Base-by-base conservation (phyloP, 2,113 vertebrate genomes). In the Tretioscincus oriximinensis region DNA sequence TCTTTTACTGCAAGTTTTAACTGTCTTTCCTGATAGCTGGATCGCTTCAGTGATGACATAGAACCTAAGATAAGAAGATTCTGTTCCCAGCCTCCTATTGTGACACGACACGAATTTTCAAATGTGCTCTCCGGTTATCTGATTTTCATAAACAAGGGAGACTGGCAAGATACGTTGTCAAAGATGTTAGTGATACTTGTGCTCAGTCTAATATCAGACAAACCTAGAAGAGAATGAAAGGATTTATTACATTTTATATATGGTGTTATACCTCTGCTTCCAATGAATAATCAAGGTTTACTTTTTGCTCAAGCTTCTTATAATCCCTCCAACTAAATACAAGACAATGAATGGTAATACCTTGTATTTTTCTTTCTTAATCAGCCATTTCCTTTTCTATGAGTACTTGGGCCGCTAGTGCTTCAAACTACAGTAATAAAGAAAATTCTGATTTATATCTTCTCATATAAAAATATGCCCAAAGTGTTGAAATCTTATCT, bases 311-410 rank as follows among this genome's bases (percentile, higher is more conserved):
- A 80, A 63, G 66, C 29, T 35, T 84, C 16, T 2, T 81, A 26
- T 75, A 45, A 20, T 60, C n/a, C 85, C 35, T 47, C 2, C 71
- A 71, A 7, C 61, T 86, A 74, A 45, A 86, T 83, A 78, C 58
- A 86, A 78, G 87, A 76, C 79, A 84, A 73, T 82, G 66, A n/a
- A 22, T 86, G 79, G 7, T 49, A 67, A 73, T n/a, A 47, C 28
- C 9, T 89, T 84, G 73, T 92, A 87, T 68, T 60, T 86, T 67
- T 79, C 76, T 9, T 67, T 81, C 47, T 58, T 76, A 83, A 81
- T 83, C 84, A 81, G 54, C 41, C 64, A 82, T 85, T 47, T 16
- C 11, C 78, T 89, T 87, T 68, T 18, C 68, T 92, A 88, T 89
- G 51, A 81, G 81, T 4, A 80, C 86, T 60, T 84, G 58, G 87